Evolutionary conservation across 1,140 invertebrate genomes (phyloP), one percentile per base, ranked within the genome.

Genomic region (Hirudo medicinalis): DNA sequence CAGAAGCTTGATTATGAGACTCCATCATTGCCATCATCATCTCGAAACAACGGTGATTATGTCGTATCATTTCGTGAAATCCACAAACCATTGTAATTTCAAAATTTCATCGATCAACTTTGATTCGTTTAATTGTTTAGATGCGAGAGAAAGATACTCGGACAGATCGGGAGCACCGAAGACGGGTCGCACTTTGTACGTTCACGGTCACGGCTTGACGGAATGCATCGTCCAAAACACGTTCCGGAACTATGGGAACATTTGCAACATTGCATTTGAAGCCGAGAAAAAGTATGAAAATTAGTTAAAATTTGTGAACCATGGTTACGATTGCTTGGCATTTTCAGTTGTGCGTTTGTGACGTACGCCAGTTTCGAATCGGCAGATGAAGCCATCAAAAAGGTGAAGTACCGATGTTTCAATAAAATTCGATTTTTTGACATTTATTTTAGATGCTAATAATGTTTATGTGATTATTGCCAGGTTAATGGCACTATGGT

Each of bases 281-380:
- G 86, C 87, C 75, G 90, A 92, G 75, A 92, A 91, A 82, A 88
- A 90, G 89, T 91, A 82, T 79, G 81, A 78, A 57, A 32, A 19
- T 67, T 75, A 17, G 11, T 49, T 13, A 15, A 17, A 49, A 5
- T 49, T 49, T 49, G 43, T 13, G 43, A 17, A 49, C 15, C 11
- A 9, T 49, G 4, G 43, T 49, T 49, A 49, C 15, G 11, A 17
- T 49, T 13, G 15, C 1, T 15, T 15, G 9, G 43, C 43, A 49
- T 49, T 85, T 77, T 78, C 79, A 89, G 87, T 80, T 90, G 91
- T 78, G 92, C 90, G 13, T 95, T 94, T 84, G 86, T 97, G 13
- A 92, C 92, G 6, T 97, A 94, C 84, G 91, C 94, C 74, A 92
- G 90, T 77, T 84, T 89, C 25, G 91, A 94, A 74, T 86, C 88